Conservation (phyloP, 2,113 vertebrate genomes). For the Rhineura floridana region DNA sequence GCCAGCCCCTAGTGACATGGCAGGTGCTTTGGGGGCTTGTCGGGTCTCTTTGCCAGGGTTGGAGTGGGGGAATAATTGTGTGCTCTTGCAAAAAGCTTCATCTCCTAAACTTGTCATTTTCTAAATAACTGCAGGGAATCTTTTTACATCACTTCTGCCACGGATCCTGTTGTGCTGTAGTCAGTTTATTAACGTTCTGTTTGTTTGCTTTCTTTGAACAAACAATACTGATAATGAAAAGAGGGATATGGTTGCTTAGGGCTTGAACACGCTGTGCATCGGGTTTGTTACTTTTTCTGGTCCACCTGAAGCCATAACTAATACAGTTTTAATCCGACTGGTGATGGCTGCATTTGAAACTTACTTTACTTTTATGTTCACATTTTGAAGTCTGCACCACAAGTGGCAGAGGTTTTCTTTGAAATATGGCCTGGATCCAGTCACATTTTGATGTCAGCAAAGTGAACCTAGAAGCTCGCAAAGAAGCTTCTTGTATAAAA, state of each 20-base stretch:
- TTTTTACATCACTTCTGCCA: not conserved
- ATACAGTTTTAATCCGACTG: not conserved
- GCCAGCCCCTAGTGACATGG: not conserved
- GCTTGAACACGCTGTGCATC: not conserved
- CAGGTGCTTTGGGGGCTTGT: no score
- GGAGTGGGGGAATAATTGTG: not conserved
- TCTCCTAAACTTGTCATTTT: not conserved
- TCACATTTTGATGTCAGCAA: not conserved
- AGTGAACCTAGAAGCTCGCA: not conserved
- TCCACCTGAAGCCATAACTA: not conserved
- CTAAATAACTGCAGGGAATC: not conserved
- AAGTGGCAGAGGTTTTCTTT: not conserved
- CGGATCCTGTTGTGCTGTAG: not conserved
- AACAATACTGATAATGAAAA: not conserved
- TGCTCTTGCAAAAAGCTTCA: not conserved
- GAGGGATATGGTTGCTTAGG: not conserved
- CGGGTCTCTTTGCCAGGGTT: not conserved
- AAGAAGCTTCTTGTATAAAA: not conserved
- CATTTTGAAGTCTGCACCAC: not conserved
- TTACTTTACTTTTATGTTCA: not conserved
- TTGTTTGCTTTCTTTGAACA: not conserved
- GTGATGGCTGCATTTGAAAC: not conserved
- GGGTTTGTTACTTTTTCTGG: not conserved
- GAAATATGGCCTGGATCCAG: not conserved
- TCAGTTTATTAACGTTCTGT: not conserved